Evolutionary conservation across 1,140 invertebrate genomes (phyloP).

Genomic region (Bombus soroeensis): DNA sequence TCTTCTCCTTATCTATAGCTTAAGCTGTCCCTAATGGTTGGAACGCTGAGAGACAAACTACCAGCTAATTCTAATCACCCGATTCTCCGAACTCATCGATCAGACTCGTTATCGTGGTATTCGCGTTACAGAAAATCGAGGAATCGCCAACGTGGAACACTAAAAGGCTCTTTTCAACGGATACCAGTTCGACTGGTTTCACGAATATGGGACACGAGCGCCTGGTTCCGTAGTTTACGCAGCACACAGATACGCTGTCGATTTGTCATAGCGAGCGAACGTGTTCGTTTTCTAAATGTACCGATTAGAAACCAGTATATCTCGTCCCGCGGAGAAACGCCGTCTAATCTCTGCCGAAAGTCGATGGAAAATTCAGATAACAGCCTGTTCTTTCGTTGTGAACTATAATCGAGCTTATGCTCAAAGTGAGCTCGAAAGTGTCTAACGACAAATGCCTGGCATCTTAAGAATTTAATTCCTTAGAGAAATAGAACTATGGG

Average conservation of each 20-base stretch:
- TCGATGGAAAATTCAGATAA: constrained; percentile 28
- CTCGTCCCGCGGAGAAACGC: neutral
- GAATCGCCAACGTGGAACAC: neutral
- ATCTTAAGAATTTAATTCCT: neutral
- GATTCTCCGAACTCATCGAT: no score
- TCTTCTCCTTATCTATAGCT: neutral
- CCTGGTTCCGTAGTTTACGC: constrained; percentile 25
- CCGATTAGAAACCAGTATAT: constrained; percentile 34
- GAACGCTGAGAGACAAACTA: neutral
- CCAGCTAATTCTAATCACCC: neutral
- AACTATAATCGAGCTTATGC: neutral
- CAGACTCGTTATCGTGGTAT: constrained; percentile 1
- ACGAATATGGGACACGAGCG: constrained; percentile 42
- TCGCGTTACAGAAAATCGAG: neutral
- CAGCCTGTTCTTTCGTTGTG: neutral
- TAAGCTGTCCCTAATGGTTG: neutral
- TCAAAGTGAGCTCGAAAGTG: neutral
- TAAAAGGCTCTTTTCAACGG: constrained; percentile 13
- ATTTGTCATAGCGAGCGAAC: constrained; percentile 24
- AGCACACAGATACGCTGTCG: neutral
- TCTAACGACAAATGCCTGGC: neutral
- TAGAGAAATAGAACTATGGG: neutral
- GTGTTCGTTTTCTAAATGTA: constrained; percentile 33
- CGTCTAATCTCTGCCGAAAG: neutral
- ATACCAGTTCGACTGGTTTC: constrained; percentile 43